These are phyloP conservation scores for Bolborhynchus lineola DNA, from an alignment of 2,113 vertebrate genomes.

Conservation along the genomic window DNA sequence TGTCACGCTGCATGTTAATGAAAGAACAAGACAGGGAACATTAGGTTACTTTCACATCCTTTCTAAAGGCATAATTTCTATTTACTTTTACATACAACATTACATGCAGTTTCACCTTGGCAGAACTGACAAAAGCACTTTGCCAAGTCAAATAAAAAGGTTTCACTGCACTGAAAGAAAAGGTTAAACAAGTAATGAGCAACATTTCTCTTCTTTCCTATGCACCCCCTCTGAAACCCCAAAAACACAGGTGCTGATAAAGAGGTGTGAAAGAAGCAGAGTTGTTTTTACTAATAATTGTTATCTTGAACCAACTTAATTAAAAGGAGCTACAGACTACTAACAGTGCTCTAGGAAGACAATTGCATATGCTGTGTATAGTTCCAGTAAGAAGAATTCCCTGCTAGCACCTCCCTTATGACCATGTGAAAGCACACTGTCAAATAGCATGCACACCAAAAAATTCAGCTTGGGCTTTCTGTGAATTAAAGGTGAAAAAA, in stretches of 20 bases:
- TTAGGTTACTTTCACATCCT: slow-evolving; percentile 63
- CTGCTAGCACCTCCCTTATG: background rate
- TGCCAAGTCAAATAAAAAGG: slow-evolving; percentile 16
- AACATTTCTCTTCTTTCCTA: background rate
- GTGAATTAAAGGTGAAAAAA: background rate
- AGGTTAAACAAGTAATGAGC: background rate
- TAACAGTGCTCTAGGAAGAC: background rate
- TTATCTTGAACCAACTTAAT: background rate
- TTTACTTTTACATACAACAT: background rate
- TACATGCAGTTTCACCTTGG: background rate
- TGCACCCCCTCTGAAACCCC: background rate
- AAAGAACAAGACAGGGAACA: slow-evolving; percentile 75
- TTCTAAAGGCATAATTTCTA: slow-evolving; percentile 4
- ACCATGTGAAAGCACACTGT: background rate
- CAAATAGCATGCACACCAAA: background rate
- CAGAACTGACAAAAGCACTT: background rate
- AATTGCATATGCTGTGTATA: background rate
- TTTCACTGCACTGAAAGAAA: background rate
- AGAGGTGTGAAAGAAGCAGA: background rate
- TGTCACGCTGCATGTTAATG: slow-evolving; percentile 85
- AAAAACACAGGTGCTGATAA: background rate
- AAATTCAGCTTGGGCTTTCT: background rate
- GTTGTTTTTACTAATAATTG: background rate
- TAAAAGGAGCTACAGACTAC: background rate
- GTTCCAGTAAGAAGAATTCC: background rate